Conservation (phyloP, 2,113 vertebrate genomes). For the Rhabdornis inornatus region DNA sequence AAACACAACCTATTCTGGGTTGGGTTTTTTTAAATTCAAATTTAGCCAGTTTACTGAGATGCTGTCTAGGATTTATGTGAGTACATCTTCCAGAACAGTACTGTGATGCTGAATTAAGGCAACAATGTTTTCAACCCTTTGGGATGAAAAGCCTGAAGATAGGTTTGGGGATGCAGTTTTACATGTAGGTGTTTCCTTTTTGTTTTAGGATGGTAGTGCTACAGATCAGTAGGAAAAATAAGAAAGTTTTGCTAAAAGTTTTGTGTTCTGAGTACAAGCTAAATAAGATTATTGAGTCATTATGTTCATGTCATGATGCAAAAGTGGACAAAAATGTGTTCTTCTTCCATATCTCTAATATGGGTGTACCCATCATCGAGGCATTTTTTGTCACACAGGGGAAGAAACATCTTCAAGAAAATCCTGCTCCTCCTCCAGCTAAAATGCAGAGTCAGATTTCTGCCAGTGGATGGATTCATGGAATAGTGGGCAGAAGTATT, state of each 20-base stretch:
- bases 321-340: background rate
- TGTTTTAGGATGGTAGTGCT: background rate
- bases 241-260: background rate
- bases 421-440: background rate
- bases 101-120: background rate
- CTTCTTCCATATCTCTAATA: fast-evolving
- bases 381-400: background rate
- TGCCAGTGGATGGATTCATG: background rate
- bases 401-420: background rate
- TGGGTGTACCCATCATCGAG: fast-evolving
- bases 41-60: background rate
- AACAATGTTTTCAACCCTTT: background rate
- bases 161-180: background rate
- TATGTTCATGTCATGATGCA: background rate
- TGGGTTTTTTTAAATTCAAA: too few relatives aligned
- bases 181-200: background rate
- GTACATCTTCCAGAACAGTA: background rate
- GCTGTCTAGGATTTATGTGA: background rate
- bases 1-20: background rate
- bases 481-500: background rate
- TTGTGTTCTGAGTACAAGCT: background rate
- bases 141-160: background rate
- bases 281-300: background rate
- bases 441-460: background rate
- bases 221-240: background rate